Evolutionary conservation across 1,140 invertebrate species (phyloP), one percentile per base, ranked within the genome.

Genomic region (Caerostris darwini): DNA sequence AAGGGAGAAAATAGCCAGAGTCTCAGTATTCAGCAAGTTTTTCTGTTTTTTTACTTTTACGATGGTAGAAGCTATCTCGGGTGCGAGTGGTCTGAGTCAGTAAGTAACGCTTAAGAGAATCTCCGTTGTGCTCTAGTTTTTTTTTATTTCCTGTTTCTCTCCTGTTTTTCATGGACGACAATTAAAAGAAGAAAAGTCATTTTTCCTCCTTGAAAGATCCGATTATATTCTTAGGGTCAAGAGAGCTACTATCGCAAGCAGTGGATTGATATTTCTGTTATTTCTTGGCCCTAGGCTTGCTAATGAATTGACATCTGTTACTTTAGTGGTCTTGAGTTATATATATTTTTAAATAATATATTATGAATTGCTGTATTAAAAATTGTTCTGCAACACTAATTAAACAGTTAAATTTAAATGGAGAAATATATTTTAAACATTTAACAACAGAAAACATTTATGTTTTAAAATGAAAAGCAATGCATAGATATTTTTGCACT

Each of bases 1-100:
- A 85, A 85, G 19, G 57, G 83, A 85, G 83, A 85, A 58, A 58
- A 58, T 58, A 85, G 54, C 57, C 83, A 85, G 61, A 67, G 83
- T 85, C 19, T 85, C 57, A 58, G 82, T 85, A 34, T 34, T 34
- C 34, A 34, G 34, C 34, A 34, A 34, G 34, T 34, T 77, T 77
- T 77, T 77, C 8, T 77, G 12, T 77, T 77, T 34, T 34, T 34
- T 86, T 56, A n/a, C n/a, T 34, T 34, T 34, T 34, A 2, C 34
- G 7, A 19, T 50, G n/a, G 34, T 61, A 8, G 61, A 34, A 58
- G 7, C 82, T 83, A 58, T 83, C 82, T 57, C 3, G 57, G 57
- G 85, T 61, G 3, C 10, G 7, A 85, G 57, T 86, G 85, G 58
- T 58, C 61, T 86, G 19, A 58, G 85, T 61, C 58, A 86, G 85